Evolutionary conservation across 1,140 invertebrate species (phyloP).

Genomic region (Ceratoteleas bidentatus): DNA sequence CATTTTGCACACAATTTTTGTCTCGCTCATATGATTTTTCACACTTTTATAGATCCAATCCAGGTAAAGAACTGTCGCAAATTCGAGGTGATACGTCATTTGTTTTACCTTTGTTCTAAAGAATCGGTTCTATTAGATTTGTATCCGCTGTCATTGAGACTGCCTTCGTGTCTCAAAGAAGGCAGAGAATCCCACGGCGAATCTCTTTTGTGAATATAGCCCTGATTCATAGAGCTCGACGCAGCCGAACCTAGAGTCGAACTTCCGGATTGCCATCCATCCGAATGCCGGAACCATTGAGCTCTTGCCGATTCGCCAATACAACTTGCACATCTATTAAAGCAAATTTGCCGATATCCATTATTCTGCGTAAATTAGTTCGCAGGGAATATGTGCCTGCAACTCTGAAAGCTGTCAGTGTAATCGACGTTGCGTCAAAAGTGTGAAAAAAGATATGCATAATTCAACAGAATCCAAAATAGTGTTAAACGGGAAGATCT

Average conservation of each 20-base stretch:
- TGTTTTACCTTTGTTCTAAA: constrained; percentile 88
- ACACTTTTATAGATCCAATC: constrained; percentile 41
- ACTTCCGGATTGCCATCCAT: constrained; percentile 91
- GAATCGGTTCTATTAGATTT: constrained; percentile 92
- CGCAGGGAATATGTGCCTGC: not conserved
- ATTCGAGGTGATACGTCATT: constrained; percentile 25
- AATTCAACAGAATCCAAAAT: not conserved
- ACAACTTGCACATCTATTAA: constrained; percentile 89
- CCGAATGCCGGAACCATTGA: constrained; percentile 93
- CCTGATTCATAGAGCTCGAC: constrained; percentile 76
- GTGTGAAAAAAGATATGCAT: constrained; percentile 54
- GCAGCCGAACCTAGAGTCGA: constrained; percentile 85
- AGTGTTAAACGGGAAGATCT: too few species aligned
- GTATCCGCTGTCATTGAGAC: constrained; percentile 91
- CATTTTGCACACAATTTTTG: not conserved
- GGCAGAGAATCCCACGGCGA: constrained; percentile 93
- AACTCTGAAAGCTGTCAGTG: constrained; percentile 1
- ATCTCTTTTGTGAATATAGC: constrained; percentile 83
- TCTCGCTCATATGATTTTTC: constrained; percentile 47
- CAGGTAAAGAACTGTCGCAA: not conserved
- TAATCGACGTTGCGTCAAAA: constrained; percentile 19
- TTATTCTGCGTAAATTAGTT: constrained; percentile 25
- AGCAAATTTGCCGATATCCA: constrained; percentile 66
- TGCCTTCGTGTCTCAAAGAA: constrained; percentile 89
- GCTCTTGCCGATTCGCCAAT: constrained; percentile 91